Percentiles rank a stretch among this genome's conserved stretches.
These are phyloP conservation scores for Silurus meridionalis DNA, from an alignment of 2,113 vertebrate genomes.

Conservation along the genomic window DNA sequence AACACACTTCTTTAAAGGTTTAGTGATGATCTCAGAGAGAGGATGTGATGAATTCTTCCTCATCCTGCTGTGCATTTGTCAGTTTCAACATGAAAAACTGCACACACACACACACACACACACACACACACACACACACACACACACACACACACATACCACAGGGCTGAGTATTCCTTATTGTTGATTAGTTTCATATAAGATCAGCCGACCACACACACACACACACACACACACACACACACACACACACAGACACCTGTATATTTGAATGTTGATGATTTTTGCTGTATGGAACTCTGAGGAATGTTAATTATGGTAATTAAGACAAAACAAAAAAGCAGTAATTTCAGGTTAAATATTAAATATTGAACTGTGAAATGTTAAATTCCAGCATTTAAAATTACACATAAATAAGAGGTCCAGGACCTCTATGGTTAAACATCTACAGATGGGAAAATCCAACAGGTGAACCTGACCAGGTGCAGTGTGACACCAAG, in stretches of 20 bases:
- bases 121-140: too few species aligned
- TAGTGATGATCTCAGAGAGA: constrained; percentile 53
- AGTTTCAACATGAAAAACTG: constrained; percentile 44
- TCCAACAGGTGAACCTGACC: not conserved
- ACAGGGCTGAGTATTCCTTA: not conserved
- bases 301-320: not conserved
- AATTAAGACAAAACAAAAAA: too few species aligned
- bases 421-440: not conserved
- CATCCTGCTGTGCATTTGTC: constrained; percentile 24
- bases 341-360: too few species aligned
- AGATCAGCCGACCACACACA: not conserved
- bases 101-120: too few species aligned
- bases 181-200: not conserved
- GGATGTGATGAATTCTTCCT: constrained; percentile 15
- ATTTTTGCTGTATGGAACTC: not conserved
- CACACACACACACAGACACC: not conserved
- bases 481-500: not conserved
- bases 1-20: constrained; percentile 34
- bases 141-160: too few species aligned
- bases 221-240: not conserved
- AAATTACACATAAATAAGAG: not conserved
- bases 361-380: not conserved
- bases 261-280: not conserved
- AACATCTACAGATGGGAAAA: constrained; percentile 42
- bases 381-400: not conserved